Conservation (phyloP, 2,113 vertebrate species). For the Tachysurus fulvidraco region DNA sequence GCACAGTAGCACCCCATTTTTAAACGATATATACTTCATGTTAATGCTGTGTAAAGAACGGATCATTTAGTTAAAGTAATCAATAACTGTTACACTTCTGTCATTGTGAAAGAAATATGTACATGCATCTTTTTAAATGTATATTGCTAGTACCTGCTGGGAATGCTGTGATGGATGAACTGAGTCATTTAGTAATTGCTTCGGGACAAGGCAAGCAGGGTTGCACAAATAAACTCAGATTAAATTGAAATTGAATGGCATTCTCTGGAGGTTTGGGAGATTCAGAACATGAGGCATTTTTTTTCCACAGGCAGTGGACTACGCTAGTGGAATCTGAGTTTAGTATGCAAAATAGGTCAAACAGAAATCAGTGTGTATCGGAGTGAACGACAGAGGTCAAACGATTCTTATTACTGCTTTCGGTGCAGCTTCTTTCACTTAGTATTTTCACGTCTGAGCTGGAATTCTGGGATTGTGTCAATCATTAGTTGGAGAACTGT, state of each 20-base stretch:
- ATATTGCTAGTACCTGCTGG: constrained; percentile 28
- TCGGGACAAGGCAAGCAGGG: constrained; percentile 39
- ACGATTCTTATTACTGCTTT: neutral
- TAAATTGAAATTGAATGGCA: constrained; percentile 50
- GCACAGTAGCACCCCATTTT: neutral
- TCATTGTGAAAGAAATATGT: constrained; percentile 18
- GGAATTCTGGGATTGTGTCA: neutral
- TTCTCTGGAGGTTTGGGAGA: constrained; percentile 35
- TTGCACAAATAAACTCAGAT: constrained; percentile 41
- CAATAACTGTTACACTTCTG: constrained; percentile 16
- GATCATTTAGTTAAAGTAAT: constrained; percentile 17
- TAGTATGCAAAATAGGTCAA: constrained; percentile 12
- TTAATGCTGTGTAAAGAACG: neutral
- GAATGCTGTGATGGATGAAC: constrained; percentile 43
- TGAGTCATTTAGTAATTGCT: constrained; percentile 45
- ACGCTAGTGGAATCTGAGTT: constrained; percentile 28
- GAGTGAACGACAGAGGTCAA: neutral
- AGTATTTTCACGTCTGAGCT: neutral
- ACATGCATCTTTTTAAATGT: constrained; percentile 8
- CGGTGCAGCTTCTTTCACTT: neutral
- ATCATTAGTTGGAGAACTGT: neutral
- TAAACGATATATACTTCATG: neutral
- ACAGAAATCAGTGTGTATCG: neutral
- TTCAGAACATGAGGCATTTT: constrained; percentile 20
- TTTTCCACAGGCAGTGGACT: neutral